Base-by-base conservation (phyloP, 2,888 invertebrate species). In the Sesamia inferens region DNA sequence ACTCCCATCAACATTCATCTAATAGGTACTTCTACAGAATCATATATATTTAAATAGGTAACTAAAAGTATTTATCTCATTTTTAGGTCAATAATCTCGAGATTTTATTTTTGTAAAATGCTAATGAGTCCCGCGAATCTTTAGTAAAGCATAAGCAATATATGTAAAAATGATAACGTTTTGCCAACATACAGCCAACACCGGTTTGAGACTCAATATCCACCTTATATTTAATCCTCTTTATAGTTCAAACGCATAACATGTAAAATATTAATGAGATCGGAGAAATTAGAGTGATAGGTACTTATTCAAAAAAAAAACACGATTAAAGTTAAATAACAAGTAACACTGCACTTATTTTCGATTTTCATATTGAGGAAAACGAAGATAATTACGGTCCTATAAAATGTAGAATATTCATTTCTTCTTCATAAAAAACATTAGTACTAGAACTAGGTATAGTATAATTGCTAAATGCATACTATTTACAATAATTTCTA, bases 131-230 rank as follows among this genome's bases (percentile, higher is more conserved):
- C 8, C 13, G 22, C 16, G 19, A 19, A 22, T 24, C 13, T 24
- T 39, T 39, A 16, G n/a, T 5, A 62, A 51, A 19, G 31, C 19
- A 61, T 14, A 14, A 22, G 11, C 7, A 10, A 31, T 31, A 31
- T 31, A 31, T 31, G 31, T 31, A 31, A 68, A 24, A 42, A n/a
- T 44, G 16, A 48, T 10, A 57, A 58, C 19, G 16, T 47, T 72
- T 39, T 19, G 16, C 77, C 5, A 8, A 16, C 44, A 44, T 44
- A 44, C 51, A n/a, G 14, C 48, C 19, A 55, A 63, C 10, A 81
- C 79, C 73, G 48, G 78, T 72, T 73, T 57, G 5, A 54, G 48
- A 39, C 63, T 64, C 11, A 76, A 81, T 57, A 68, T 67, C 22
- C 55, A 64, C 31, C 31, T 31, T 31, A 31, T 31, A 31, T 31